phyloP scores from a whole-genome alignment of 2,888 invertebrate species.

The Hofmannophila pseudospretella region DNA sequence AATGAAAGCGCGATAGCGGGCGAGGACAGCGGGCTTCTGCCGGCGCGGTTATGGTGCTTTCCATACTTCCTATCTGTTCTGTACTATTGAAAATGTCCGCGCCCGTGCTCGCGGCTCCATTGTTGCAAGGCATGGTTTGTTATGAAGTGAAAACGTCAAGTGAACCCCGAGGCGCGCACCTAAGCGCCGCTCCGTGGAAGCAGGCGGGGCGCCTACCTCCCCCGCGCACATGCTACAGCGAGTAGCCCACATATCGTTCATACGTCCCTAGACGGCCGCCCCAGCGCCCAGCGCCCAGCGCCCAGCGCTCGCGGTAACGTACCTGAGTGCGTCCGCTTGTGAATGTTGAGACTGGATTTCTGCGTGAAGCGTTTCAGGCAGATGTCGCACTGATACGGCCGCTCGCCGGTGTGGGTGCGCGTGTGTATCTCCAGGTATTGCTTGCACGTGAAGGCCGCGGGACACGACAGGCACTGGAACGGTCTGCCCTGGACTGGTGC shows the following conservation, averaged over 20 bases:
- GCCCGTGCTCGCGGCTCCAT: too few species aligned
- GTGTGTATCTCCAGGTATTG: conserved; percentile 80
- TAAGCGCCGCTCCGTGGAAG: conserved; percentile 3
- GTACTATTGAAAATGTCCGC: too few species aligned
- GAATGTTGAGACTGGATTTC: conserved; percentile 89
- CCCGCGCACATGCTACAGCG: conserved; percentile 20
- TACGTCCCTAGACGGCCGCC: conserved; percentile 27
- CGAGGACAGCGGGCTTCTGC: too few species aligned
- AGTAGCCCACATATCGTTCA: conserved; percentile 47
- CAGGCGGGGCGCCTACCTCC: conserved; percentile 13
- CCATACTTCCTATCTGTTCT: too few species aligned
- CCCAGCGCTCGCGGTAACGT: conserved; percentile 38
- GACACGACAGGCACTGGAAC: conserved; percentile 79
- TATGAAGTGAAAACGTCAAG: conserved; percentile 1
- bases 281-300: conserved; percentile 13
- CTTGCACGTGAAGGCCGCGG: conserved; percentile 78
- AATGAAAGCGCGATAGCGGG: too few species aligned
- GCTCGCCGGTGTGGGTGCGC: conserved; percentile 79
- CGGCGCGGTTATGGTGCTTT: too few species aligned
- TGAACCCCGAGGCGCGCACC: conserved; percentile 1
- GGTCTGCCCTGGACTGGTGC: conserved; percentile 78
- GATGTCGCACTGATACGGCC: conserved; percentile 83
- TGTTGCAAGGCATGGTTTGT: too few species aligned
- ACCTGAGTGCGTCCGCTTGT: conserved; percentile 87
- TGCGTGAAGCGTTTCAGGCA: conserved; percentile 89